Conservation (phyloP, 1,140 invertebrate genomes). For the Vollenhovia emeryi region DNA sequence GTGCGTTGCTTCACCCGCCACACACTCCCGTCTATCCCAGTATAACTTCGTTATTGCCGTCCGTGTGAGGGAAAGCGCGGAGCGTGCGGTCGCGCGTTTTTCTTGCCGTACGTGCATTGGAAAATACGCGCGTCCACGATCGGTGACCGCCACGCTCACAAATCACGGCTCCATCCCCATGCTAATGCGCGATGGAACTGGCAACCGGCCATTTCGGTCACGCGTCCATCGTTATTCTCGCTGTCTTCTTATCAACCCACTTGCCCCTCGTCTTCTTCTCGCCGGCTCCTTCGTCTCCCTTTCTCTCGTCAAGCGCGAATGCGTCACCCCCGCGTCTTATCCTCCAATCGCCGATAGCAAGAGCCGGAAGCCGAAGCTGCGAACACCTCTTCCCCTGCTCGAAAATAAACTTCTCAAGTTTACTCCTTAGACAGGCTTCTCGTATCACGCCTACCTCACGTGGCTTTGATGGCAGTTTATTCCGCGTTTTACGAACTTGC, state of each 20-base stretch:
- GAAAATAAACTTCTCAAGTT: constrained; percentile 34
- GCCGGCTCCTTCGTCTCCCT: not conserved
- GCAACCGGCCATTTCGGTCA: constrained; percentile 75
- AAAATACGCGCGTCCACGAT: constrained; percentile 58
- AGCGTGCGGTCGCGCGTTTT: constrained; percentile 39
- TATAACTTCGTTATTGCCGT: constrained; percentile 69
- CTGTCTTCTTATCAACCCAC: constrained; percentile 2
- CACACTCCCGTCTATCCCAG: not conserved
- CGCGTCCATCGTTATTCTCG: constrained; percentile 35
- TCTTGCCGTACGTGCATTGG: constrained; percentile 34
- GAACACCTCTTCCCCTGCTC: not conserved
- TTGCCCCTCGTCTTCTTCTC: not conserved
- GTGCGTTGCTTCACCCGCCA: not conserved
- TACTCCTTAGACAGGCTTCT: constrained; percentile 7
- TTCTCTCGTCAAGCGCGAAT: not conserved
- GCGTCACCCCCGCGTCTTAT: not conserved
- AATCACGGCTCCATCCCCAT: constrained; percentile 81
- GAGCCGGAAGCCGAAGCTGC: not conserved
- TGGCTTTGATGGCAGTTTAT: constrained; percentile 29
- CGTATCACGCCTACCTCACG: not conserved
- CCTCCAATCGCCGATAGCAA: constrained; percentile 4
- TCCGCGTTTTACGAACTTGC: constrained; percentile 7
- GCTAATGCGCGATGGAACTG: constrained; percentile 82
- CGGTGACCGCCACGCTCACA: constrained; percentile 67
- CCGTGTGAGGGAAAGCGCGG: constrained; percentile 1